Evolutionary conservation across 2,888 invertebrate genomes (phyloP).

Genomic region (Hetaerina titia): DNA sequence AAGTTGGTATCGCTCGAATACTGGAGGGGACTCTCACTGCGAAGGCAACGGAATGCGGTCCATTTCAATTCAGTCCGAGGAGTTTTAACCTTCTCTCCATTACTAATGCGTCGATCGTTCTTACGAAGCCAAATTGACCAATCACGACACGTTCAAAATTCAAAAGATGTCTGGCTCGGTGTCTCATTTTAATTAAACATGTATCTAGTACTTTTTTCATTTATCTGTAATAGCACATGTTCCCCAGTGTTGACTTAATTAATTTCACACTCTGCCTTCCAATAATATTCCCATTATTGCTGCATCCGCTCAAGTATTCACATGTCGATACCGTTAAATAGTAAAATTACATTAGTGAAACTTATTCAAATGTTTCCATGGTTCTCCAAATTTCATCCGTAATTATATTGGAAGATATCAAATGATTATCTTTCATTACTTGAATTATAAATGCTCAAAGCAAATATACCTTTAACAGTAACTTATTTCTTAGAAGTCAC

Average conservation of each 20-base stretch:
- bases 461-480: too few species aligned
- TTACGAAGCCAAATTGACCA: background rate
- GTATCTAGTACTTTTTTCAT: background rate
- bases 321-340: too few species aligned
- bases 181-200: background rate
- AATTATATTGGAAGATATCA: too few species aligned
- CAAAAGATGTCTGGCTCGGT: background rate
- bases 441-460: too few species aligned
- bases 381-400: too few species aligned
- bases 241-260: background rate
- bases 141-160: background rate
- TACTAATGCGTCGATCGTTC: background rate
- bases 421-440: too few species aligned
- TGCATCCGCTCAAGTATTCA: too few species aligned
- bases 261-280: too few species aligned
- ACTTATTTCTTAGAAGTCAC: too few species aligned
- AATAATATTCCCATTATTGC: too few species aligned
- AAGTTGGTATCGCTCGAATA: background rate
- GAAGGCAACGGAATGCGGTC: background rate
- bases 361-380: too few species aligned
- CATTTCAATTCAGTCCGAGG: background rate
- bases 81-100: background rate
- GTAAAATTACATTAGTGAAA: too few species aligned
- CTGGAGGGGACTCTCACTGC: background rate
- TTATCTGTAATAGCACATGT: background rate